Evolutionary conservation across 2,888 invertebrate genomes (phyloP).

Genomic region (Psylliodes chrysocephalus): DNA sequence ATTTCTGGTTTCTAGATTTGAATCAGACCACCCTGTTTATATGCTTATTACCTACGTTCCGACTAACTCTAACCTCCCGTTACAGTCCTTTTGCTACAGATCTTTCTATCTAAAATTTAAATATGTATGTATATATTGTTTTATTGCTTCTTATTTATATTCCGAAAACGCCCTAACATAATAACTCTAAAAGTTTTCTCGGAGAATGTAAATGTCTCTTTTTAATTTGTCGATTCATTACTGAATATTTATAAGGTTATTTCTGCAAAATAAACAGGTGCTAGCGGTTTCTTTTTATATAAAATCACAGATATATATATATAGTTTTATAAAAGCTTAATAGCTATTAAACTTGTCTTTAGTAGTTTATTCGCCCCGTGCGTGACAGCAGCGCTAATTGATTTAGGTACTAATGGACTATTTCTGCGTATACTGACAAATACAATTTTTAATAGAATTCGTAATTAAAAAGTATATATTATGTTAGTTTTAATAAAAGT

Average conservation of each 20-base stretch:
- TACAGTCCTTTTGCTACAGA: conserved; percentile 38
- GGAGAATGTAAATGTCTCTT: conserved; percentile 34
- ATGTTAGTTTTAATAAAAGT: too few species aligned
- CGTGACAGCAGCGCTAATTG: too few species aligned
- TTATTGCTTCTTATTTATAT: conserved; percentile 44
- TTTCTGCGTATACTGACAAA: too few species aligned
- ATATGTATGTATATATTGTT: conserved; percentile 44
- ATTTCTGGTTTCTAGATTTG: neutral
- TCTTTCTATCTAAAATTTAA: conserved; percentile 42
- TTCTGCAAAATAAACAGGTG: neutral
- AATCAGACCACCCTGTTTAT: conserved; percentile 32
- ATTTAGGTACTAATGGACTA: too few species aligned
- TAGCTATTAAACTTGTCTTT: too few species aligned
- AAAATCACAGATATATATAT: too few species aligned
- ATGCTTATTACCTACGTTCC: conserved; percentile 33
- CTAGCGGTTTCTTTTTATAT: too few species aligned
- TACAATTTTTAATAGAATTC: too few species aligned
- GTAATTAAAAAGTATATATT: too few species aligned
- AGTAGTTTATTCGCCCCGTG: too few species aligned
- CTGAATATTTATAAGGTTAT: neutral
- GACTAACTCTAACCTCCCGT: conserved; percentile 25
- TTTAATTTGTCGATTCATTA: conserved; percentile 10
- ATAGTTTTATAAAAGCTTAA: too few species aligned
- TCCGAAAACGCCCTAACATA: conserved; percentile 37
- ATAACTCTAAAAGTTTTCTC: conserved; percentile 39